Conservation (phyloP, 2,888 invertebrate species). For the Tribolium freemani region DNA sequence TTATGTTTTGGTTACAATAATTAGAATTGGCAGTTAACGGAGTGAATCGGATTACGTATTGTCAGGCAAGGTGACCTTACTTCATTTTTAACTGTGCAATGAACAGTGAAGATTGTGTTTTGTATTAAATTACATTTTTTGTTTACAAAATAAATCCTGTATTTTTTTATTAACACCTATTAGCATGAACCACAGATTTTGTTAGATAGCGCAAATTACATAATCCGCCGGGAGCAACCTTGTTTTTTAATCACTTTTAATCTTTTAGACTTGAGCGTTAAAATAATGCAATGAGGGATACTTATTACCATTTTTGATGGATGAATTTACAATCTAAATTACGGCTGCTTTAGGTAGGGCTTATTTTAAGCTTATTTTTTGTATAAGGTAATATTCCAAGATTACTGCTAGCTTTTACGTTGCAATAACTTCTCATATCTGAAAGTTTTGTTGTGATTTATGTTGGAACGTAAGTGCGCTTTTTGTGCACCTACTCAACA, state of each 20-base stretch:
- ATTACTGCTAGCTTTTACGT: not conserved
- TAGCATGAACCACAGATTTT: conserved; percentile 12
- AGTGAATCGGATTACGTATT: not conserved
- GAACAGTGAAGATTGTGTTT: not conserved
- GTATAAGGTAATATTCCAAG: not conserved
- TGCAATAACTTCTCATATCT: not conserved
- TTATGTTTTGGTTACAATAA: no score
- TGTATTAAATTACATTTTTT: no score
- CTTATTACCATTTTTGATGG: no score
- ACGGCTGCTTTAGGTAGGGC: no score
- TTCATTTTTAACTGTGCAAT: not conserved
- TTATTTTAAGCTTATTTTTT: not conserved
- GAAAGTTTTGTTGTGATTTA: not conserved
- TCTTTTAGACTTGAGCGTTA: conserved; percentile 2
- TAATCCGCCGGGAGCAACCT: not conserved
- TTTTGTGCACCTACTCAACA: not conserved
- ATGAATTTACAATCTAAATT: not conserved
- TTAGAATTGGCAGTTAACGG: no score
- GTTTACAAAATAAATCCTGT: no score
- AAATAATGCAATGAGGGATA: not conserved
- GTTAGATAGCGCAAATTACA: conserved; percentile 23
- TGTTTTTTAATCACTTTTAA: not conserved
- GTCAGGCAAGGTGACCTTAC: not conserved
- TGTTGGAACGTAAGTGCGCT: not conserved
- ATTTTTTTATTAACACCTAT: no score